Percentiles rank a stretch among this genome's conserved stretches.
phyloP scores from a whole-genome alignment of 2,113 vertebrate species.

The Ctenodactylus gundi region DNA sequence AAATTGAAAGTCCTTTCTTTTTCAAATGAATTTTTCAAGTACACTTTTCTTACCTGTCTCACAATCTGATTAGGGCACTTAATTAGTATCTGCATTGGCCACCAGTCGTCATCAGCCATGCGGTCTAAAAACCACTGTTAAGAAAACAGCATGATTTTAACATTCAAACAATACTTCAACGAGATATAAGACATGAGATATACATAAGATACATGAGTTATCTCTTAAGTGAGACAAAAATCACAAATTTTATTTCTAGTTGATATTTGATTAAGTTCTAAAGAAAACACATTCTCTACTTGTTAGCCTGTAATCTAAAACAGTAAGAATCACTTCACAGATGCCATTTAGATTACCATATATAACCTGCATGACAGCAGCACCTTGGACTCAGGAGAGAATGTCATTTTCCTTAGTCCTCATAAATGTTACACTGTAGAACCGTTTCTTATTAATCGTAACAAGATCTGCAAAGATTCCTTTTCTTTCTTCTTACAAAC shows the following conservation, averaged over 20 bases:
- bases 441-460: not conserved
- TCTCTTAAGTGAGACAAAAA: not conserved
- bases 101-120: slow-evolving; percentile 99
- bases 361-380: not conserved
- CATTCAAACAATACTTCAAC: slow-evolving; percentile 11
- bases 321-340: not conserved
- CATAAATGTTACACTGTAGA: not conserved
- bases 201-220: no score
- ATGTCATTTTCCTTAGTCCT: not conserved
- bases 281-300: not conserved
- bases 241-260: not conserved
- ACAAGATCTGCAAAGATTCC: not conserved
- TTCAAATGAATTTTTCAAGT: slow-evolving; percentile 37
- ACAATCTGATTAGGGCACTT: slow-evolving; percentile 99
- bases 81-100: slow-evolving; percentile 99
- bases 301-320: slow-evolving; percentile 12
- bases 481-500: slow-evolving; percentile 15
- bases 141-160: slow-evolving; percentile 62
- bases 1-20: slow-evolving; percentile 20
- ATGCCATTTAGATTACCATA: not conserved
- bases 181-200: no score
- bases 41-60: slow-evolving; percentile 90
- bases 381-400: not conserved
- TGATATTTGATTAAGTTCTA: not conserved
- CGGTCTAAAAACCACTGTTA: slow-evolving; percentile 98